A percentile compares a stretch with the other conserved stretches of the same genome.
phyloP scores from a whole-genome alignment of 1,140 invertebrate species.

The Zaprionus nigranus region DNA sequence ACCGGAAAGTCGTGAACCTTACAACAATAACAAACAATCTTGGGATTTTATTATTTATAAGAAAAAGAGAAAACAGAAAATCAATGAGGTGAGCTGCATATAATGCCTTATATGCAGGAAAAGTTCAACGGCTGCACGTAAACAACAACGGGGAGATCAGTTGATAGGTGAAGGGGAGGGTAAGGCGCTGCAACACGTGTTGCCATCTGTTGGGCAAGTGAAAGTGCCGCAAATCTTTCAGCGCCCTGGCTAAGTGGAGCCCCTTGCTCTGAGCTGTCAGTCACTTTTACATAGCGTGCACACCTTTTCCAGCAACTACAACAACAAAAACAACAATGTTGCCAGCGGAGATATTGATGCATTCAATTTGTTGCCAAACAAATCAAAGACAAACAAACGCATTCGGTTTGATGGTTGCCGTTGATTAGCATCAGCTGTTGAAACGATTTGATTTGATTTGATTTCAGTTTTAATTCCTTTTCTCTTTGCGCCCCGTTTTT shows the following conservation, averaged over 20 bases:
- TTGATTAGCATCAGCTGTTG: conserved; percentile 81
- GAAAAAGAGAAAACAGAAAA: conserved; percentile 25
- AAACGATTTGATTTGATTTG: conserved; percentile 64
- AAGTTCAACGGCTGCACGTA: conserved; percentile 74
- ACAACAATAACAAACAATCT: conserved; percentile 52
- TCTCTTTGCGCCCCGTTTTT: conserved; percentile 28
- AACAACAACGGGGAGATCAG: conserved; percentile 38
- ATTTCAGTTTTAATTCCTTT: conserved; percentile 38
- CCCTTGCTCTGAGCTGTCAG: conserved; percentile 39
- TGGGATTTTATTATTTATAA: conserved; percentile 30
- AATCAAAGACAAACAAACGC: conserved; percentile 67
- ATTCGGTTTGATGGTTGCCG: conserved; percentile 32
- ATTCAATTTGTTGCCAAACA: conserved; percentile 81
- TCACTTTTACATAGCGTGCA: conserved; percentile 53
- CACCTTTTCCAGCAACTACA: conserved; percentile 45
- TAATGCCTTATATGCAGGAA: conserved; percentile 28
- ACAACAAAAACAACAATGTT: conserved; percentile 30
- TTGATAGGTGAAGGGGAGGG: no score
- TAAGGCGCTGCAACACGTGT: conserved; percentile 59
- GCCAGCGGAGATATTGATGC: conserved; percentile 50
- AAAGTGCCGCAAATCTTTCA: conserved; percentile 79
- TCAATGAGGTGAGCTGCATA: conserved; percentile 53
- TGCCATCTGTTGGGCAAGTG: conserved; percentile 65
- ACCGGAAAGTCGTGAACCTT: conserved; percentile 58
- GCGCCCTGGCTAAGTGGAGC: conserved; percentile 66